Evolutionary conservation across 2,797 vertebrate genomes (phyloP).

Genomic region (Trachurus trachurus): DNA sequence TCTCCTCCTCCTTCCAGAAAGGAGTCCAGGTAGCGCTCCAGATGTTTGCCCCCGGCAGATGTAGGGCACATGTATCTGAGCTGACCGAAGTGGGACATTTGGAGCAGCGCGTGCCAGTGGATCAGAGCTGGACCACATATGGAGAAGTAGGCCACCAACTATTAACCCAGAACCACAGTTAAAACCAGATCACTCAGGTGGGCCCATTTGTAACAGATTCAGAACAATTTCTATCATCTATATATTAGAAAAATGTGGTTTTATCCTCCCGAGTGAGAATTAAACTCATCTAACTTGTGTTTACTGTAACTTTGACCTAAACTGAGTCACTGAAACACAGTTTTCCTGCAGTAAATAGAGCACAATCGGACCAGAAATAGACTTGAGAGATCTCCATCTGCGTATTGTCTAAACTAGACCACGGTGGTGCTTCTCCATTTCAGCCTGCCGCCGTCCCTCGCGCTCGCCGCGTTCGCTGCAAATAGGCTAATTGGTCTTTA

Average conservation of each 20-base stretch:
- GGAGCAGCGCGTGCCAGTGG: constrained; percentile 18
- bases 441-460: constrained; percentile 38
- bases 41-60: constrained; percentile 51
- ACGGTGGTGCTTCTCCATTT: constrained; percentile 16
- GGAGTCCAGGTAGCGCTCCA: constrained; percentile 26
- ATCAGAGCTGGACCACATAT: constrained; percentile 35
- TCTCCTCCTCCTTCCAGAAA: constrained; percentile 4
- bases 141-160: constrained; percentile 61
- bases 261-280: not conserved
- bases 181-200: constrained; percentile 4
- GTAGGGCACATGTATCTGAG: constrained; percentile 39
- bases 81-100: constrained; percentile 57
- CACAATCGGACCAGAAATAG: constrained; percentile 13
- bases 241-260: not conserved
- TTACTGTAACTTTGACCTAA: constrained; percentile 14
- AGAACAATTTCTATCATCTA: too few relatives aligned
- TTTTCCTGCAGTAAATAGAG: constrained; percentile 5
- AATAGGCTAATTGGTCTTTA: constrained; percentile 81
- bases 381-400: constrained; percentile 12
- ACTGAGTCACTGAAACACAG: not conserved
- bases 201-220: constrained; percentile 11
- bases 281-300: not conserved
- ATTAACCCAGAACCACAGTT: constrained; percentile 59
- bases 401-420: constrained; percentile 59
- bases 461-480: constrained; percentile 41